phyloP scores from a whole-genome alignment of 2,113 vertebrate genomes.

The Meleagris gallopavo region DNA sequence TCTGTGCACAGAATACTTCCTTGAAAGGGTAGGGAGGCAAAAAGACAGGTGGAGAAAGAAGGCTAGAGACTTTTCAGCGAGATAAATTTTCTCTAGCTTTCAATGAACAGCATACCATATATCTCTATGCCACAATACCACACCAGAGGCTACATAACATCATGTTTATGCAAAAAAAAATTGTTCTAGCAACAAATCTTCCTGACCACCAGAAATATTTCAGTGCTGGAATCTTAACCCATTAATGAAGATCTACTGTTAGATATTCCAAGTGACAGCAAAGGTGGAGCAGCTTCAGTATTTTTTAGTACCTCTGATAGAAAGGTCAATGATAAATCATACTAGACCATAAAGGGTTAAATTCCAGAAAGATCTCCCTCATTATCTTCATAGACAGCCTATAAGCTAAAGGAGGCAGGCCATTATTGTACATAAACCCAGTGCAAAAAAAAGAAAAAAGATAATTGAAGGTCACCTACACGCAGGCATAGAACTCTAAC shows the following conservation, averaged over 20 bases:
- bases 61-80: neutral
- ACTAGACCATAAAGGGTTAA: neutral
- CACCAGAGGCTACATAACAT: neutral
- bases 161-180: neutral
- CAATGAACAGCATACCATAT: neutral
- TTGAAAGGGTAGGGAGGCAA: neutral
- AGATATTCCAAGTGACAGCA: neutral
- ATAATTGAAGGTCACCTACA: neutral
- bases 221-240: neutral
- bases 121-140: neutral
- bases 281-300: neutral
- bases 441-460: neutral
- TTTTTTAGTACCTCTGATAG: neutral
- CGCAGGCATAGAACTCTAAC: neutral
- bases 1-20: neutral
- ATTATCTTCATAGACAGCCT: neutral
- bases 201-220: neutral
- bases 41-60: too few relatives aligned
- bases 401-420: neutral
- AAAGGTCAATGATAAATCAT: neutral
- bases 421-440: neutral
- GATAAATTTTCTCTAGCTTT: neutral
- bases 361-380: neutral
- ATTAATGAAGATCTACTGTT: neutral
- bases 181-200: neutral